phyloP scores from a whole-genome alignment of 2,888 invertebrate species.

The Noctua janthe region DNA sequence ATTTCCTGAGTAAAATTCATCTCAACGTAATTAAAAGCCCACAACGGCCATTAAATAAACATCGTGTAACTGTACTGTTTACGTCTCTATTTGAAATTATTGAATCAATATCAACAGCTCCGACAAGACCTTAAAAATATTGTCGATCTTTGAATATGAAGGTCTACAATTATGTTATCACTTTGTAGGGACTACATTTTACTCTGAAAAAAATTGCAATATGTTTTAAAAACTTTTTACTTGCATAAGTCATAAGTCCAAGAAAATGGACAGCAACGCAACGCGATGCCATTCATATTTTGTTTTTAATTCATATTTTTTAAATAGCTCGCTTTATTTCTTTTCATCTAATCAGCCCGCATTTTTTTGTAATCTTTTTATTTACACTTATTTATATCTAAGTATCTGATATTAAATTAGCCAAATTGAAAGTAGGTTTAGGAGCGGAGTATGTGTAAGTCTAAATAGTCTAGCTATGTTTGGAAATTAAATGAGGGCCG shows the following conservation, averaged over 20 bases:
- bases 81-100: neutral
- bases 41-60: neutral
- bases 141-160: neutral
- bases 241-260: neutral
- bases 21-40: neutral
- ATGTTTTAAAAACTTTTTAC: neutral
- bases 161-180: neutral
- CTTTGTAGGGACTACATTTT: neutral
- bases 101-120: neutral
- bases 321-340: neutral
- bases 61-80: neutral
- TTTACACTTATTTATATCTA: neutral
- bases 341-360: neutral
- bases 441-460: neutral
- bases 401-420: neutral
- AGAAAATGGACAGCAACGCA: neutral
- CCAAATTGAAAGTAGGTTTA: neutral
- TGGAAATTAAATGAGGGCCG: neutral
- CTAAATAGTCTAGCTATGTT: neutral
- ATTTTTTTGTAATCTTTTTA: neutral
- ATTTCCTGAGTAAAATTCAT: conserved; percentile 1
- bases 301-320: neutral
- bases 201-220: neutral
- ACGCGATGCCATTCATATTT: neutral
- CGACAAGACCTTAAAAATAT: neutral